Evolutionary conservation across 2,888 invertebrate genomes (phyloP), one percentile per base, ranked within the genome.

Genomic region (Perizoma affinitatum): DNA sequence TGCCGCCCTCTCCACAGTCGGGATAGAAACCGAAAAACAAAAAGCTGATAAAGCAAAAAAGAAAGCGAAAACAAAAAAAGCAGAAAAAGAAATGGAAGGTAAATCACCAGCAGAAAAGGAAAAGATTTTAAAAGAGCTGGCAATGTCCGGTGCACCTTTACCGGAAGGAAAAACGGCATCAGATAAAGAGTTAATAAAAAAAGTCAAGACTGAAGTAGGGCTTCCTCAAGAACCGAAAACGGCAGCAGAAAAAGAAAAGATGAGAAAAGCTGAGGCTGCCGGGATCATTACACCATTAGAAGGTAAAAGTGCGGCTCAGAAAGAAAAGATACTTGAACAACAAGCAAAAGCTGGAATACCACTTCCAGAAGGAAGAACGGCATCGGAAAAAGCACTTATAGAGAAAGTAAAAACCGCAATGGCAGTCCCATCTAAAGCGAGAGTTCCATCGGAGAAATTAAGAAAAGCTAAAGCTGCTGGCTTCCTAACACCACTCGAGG

Each of bases 361-460:
- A 1, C 54, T 80, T 8, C 76, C 80, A 5, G 72, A 73, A 68
- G 80, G 78, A 4, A 59, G 75, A 35, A 78, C 78, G 3, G 9
- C 71, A n/a, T 79, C 80, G 22, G 77, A 78, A 68, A 78, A 69
- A 67, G 48, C 56, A 1, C 9, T 61, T 5, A 48, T 61, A 6
- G 51, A 46, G 10, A 58, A 55, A 48, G 45, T 63, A 1, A 50
- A 54, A 42, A 43, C 38, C 4, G 55, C 49, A 5, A 10, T 58
- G 6, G 41, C 47, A n/a, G 54, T 59, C 49, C 54, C 65, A n/a
- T 65, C 71, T 1, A 40, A 47, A 44, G 22, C 22, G 22, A 36
- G 10, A 38, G 50, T 38, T 36, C 44, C 49, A n/a, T 55, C 55
- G 43, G 71, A 71, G 46, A 75, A 72, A 48, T 6, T 73, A 38